Conservation (phyloP, 2,113 vertebrate genomes). For the Mormoops blainvillei region DNA sequence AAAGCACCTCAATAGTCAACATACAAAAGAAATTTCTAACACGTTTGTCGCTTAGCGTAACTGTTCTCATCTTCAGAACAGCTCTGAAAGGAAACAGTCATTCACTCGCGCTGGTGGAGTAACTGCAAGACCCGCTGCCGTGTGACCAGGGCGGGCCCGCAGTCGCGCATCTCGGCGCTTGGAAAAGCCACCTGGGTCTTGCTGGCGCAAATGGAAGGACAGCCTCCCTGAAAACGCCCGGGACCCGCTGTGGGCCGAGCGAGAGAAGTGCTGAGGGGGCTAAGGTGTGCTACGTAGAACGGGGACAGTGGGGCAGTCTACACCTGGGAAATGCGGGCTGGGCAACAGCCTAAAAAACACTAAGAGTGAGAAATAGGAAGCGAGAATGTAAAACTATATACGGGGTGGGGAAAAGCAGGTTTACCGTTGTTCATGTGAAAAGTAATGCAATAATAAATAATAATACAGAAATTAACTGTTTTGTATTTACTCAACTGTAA, state of each 20-base stretch:
- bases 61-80: not conserved
- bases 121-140: not conserved
- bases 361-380: not conserved
- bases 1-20: not conserved
- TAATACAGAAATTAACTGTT: not conserved
- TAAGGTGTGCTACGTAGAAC: not conserved
- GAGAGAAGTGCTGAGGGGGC: not conserved
- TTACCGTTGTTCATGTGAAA: not conserved
- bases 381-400: not conserved
- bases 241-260: too few relatives aligned
- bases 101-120: not conserved
- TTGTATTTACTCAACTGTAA: not conserved
- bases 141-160: not conserved
- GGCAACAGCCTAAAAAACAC: not conserved
- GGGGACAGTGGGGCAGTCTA: rapidly evolving
- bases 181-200: not conserved
- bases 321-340: rapidly evolving
- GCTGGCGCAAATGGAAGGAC: not conserved
- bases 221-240: not conserved
- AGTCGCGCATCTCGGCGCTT: not conserved
- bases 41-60: not conserved
- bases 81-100: not conserved
- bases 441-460: too few relatives aligned
- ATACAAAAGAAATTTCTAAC: not conserved
- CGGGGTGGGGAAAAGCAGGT: not conserved